These are phyloP conservation scores for Drosophila fulvimacula DNA, from an alignment of 2,888 invertebrate species.

Conservation along the genomic window DNA sequence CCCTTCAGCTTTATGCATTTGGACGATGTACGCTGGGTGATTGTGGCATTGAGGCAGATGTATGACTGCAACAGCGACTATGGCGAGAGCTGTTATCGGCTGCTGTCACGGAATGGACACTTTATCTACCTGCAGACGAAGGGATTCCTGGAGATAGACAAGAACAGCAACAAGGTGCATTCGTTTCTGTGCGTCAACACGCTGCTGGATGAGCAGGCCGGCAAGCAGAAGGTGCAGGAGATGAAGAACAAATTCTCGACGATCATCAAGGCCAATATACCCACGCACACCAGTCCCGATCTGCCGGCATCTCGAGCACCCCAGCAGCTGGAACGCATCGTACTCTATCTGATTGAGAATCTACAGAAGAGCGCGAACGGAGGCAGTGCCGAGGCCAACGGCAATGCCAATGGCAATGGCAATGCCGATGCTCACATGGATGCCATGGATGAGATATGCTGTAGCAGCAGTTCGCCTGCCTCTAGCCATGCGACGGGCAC, in stretches of 20 bases:
- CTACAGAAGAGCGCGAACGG: constrained; percentile 74
- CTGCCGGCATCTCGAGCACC: constrained; percentile 89
- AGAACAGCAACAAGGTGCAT: constrained; percentile 90
- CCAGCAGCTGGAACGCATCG: constrained; percentile 89
- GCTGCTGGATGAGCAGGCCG: constrained; percentile 90
- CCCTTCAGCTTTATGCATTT: constrained; percentile 96
- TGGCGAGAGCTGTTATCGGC: constrained; percentile 93
- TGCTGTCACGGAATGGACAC: constrained; percentile 91
- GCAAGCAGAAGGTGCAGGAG: constrained; percentile 89
- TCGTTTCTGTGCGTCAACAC: constrained; percentile 95
- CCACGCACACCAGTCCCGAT: constrained; percentile 82
- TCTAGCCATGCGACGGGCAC: constrained; percentile 38
- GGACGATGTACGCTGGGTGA: constrained; percentile 95
- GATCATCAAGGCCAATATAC: constrained; percentile 87
- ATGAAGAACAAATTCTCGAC: constrained; percentile 93
- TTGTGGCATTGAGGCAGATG: constrained; percentile 95
- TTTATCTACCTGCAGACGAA: constrained; percentile 93
- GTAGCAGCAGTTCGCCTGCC: constrained; percentile 40
- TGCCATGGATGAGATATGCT: constrained; percentile 46
- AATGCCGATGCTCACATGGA: constrained; percentile 36
- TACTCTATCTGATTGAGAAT: constrained; percentile 89
- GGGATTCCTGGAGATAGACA: constrained; percentile 93
- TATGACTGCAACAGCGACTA: constrained; percentile 93
- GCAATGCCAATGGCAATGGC: constrained; percentile 18
- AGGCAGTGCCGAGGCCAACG: constrained; percentile 29